A percentile compares a stretch with the other conserved stretches of the same genome.
Evolutionary conservation across 2,113 vertebrate genomes (phyloP).

Genomic region (Pao palembangensis): DNA sequence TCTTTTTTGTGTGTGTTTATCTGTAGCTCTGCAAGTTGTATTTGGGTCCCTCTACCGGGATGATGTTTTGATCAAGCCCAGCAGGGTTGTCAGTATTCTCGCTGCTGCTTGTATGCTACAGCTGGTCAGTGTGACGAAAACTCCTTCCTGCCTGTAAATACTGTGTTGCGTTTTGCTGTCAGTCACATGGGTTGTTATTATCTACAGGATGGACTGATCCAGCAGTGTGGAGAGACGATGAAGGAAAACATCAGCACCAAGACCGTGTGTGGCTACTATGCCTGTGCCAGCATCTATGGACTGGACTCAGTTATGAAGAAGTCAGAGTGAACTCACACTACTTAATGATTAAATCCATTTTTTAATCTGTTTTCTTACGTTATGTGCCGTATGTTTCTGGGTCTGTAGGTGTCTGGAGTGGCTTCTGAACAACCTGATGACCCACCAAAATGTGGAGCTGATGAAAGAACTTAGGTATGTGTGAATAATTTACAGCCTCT

Average conservation of each 20-base stretch:
- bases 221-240: conserved; percentile 97
- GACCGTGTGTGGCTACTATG: conserved; percentile 90
- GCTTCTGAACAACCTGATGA: conserved; percentile 98
- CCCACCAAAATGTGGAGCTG: conserved; percentile 92
- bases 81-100: conserved; percentile 88
- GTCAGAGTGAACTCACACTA: conserved; percentile 62
- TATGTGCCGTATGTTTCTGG: not conserved
- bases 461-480: conserved; percentile 93
- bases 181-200: conserved; percentile 16
- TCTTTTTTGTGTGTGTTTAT: not conserved
- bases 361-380: not conserved
- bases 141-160: not conserved
- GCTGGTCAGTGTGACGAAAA: conserved; percentile 78
- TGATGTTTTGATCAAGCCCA: conserved; percentile 93
- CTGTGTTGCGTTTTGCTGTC: not conserved
- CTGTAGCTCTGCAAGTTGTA: conserved; percentile 87
- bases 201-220: conserved; percentile 91
- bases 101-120: conserved; percentile 96
- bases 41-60: conserved; percentile 96
- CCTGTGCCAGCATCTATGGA: conserved; percentile 87
- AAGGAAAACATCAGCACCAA: conserved; percentile 93
- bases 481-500: not conserved
- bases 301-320: conserved; percentile 93
- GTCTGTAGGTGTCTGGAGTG: conserved; percentile 89
- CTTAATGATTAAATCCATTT: not conserved